A percentile compares a stretch with the other conserved stretches of the same genome.
phyloP scores from a whole-genome alignment of 2,888 invertebrate species.

The Nemurella pictetii region DNA sequence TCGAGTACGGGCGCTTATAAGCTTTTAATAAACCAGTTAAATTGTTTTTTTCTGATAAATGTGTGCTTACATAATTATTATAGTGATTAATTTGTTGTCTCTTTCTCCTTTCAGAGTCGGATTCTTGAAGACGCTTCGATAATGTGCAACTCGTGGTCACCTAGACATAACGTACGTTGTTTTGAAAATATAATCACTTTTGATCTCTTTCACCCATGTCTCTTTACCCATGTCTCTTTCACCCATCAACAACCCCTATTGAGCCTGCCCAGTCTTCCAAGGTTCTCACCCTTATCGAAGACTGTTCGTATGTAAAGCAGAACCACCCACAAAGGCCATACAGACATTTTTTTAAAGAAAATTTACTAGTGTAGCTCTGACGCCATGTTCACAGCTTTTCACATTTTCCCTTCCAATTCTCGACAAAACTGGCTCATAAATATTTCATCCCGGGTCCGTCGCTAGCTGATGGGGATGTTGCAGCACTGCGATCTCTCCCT shows the following conservation, averaged over 20 bases:
- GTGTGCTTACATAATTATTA: no score
- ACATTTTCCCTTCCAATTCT: slow-evolving; percentile 6
- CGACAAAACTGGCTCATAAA: slow-evolving; percentile 39
- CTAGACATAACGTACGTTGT: slow-evolving; percentile 80
- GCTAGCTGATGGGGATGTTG: slow-evolving; percentile 9
- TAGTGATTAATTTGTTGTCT: no score
- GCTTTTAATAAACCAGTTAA: no score
- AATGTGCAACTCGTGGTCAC: slow-evolving; percentile 91
- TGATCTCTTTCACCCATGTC: no score
- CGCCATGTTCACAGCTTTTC: slow-evolving; percentile 5
- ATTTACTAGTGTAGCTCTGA: not conserved
- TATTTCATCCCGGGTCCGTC: slow-evolving; percentile 35
- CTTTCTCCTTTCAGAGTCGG: slow-evolving; percentile 74
- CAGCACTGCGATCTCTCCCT: not conserved
- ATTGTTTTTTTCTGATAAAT: no score
- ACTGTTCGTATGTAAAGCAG: not conserved
- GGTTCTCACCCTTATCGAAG: not conserved
- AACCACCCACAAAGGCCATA: not conserved
- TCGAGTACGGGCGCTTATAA: no score
- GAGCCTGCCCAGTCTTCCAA: no score
- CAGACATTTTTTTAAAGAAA: not conserved
- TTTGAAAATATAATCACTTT: not conserved
- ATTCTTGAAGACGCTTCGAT: slow-evolving; percentile 87
- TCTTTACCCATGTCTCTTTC: no score
- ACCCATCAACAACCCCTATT: no score